phyloP scores from a whole-genome alignment of 2,797 vertebrate species.

The Cephalopachus bancanus region DNA sequence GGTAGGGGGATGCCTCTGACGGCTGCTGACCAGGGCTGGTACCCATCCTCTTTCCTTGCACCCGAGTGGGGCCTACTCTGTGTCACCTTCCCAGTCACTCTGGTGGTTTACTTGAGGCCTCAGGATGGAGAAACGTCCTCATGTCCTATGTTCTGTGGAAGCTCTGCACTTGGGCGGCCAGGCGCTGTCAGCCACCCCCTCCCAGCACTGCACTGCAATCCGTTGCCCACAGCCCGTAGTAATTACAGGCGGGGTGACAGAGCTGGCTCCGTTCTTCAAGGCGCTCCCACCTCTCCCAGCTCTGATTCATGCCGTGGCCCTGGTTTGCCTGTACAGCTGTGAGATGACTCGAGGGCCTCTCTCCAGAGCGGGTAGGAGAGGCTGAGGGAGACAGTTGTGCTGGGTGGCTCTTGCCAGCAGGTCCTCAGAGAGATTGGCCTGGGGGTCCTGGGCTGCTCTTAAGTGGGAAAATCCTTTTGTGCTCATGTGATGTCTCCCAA shows the following conservation, averaged over 20 bases:
- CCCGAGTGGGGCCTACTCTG: not conserved
- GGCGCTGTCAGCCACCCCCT: constrained; percentile 83
- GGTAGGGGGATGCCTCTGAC: too few relatives aligned
- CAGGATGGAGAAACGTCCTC: constrained; percentile 61
- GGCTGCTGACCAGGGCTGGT: not conserved
- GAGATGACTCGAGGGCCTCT: not conserved
- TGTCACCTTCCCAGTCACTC: not conserved
- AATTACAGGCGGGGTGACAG: constrained; percentile 82
- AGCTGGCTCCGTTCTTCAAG: constrained; percentile 84
- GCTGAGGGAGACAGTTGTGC: too few relatives aligned
- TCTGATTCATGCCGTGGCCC: constrained; percentile 79
- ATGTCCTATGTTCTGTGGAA: constrained; percentile 59
- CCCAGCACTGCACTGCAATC: constrained; percentile 71
- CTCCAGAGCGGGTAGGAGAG: not conserved
- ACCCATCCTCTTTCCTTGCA: rapidly evolving
- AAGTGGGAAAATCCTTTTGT: not conserved
- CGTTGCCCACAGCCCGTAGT: constrained; percentile 81
- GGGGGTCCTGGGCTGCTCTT: not conserved
- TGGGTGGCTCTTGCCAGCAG: not conserved
- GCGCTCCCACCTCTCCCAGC: constrained; percentile 69
- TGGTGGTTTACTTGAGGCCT: not conserved
- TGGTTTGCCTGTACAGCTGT: constrained; percentile 53
- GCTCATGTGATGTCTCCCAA: rapidly evolving
- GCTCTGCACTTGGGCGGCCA: constrained; percentile 76
- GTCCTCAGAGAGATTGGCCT: not conserved